Evolutionary conservation across 1,140 invertebrate species (phyloP), one percentile per base, ranked within the genome.

Genomic region (Rhagoletis zephyria): DNA sequence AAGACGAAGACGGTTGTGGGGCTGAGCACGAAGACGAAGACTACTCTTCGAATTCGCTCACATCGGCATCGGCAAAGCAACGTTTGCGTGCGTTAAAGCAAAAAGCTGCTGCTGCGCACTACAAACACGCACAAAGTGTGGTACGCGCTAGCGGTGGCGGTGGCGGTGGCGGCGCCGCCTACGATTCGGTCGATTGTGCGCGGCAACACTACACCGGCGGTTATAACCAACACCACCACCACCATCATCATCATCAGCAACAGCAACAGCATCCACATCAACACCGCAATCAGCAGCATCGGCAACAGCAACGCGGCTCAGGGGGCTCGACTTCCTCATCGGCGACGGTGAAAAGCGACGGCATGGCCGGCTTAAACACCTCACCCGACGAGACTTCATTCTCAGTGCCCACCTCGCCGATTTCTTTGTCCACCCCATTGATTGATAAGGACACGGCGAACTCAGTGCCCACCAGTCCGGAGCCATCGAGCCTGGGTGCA

Each of bases 401-500:
- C 85, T 93, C 92, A 77, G 92, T 93, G 87, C 92, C 92, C 89
- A 93, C 92, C 14, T 93, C 92, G 12, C 92, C 92, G 19, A 93
- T 92, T 42, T 93, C 92, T 16, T 87, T 93, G 56, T 93, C 92
- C 4, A 90, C 91, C 19, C 91, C 92, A 0, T 88, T 92, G 9
- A 90, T 93, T 9, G 91, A 93, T 74, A 93, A 92, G 87, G 91
- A 93, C 86, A 90, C 89, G 19, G 91, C 90, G 90, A 97, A 96
- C 90, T 97, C 97, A 10, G 96, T 97, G 90, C 97, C 97, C 48
- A 97, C 96, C 87, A 97, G 96, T 91, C 97, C 97, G 93, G 87
- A 95, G 94, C 91, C 95, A 93, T 87, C 95, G 93, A 91, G 90
- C 6, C 19, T 87, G 90, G 89, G 95, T 94, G 56, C 95, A 94